phyloP scores from a whole-genome alignment of 2,797 vertebrate species.

The Propithecus perrieri region DNA sequence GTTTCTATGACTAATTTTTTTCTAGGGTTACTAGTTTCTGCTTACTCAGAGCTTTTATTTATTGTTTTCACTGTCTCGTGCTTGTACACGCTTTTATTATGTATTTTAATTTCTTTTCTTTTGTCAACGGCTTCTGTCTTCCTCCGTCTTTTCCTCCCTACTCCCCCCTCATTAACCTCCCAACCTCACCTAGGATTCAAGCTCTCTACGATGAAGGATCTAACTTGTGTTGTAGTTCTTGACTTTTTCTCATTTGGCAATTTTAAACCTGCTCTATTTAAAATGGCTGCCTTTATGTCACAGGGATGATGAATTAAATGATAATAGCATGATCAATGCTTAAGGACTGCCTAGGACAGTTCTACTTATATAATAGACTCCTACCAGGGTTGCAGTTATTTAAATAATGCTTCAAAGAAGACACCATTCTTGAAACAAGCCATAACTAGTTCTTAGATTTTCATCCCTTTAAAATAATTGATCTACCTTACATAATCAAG shows the following conservation, averaged over 20 bases:
- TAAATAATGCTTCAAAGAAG: neutral
- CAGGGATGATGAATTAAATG: neutral
- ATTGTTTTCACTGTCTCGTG: neutral
- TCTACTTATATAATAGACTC: neutral
- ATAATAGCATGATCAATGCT: neutral
- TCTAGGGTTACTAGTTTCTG: neutral
- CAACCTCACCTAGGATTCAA: neutral
- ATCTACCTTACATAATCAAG: neutral
- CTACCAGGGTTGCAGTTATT: neutral
- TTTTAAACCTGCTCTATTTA: neutral
- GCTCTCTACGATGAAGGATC: neutral
- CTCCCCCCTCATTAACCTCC: too few relatives aligned
- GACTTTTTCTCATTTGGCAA: neutral
- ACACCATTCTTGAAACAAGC: neutral
- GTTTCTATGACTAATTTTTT: neutral
- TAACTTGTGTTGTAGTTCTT: neutral
- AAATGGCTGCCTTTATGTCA: neutral
- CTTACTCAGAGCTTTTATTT: neutral
- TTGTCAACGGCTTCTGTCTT: neutral
- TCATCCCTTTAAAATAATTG: neutral
- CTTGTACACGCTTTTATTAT: neutral
- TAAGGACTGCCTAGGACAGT: neutral
- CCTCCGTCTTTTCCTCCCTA: neutral
- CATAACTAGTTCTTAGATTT: neutral
- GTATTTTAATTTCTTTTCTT: constrained; percentile 15